Evolutionary conservation across 1,140 invertebrate species (phyloP).

Genomic region (Ips nitidus): DNA sequence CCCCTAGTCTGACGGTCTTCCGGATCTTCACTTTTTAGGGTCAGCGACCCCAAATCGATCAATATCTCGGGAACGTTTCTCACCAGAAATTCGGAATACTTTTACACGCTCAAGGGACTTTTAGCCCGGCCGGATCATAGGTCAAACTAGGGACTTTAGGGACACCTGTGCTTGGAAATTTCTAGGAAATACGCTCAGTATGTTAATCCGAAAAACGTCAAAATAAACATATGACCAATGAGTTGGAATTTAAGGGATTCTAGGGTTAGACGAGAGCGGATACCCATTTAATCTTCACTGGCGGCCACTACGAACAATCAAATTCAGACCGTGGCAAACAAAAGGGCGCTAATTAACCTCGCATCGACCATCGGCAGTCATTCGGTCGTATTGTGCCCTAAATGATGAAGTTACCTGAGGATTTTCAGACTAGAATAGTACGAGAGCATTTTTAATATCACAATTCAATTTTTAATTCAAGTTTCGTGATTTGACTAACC

Average conservation of each 20-base stretch:
- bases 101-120: slow-evolving; percentile 3
- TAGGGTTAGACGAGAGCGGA: neutral
- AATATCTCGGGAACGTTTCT: neutral
- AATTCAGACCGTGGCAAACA: slow-evolving; percentile 20
- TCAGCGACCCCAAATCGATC: neutral
- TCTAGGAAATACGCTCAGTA: neutral
- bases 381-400: slow-evolving; percentile 22
- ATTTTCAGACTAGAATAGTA: neutral
- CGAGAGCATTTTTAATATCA: slow-evolving; percentile 2
- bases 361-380: slow-evolving; percentile 21
- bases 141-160: slow-evolving; percentile 10
- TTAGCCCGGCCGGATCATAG: neutral
- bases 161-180: slow-evolving; percentile 6
- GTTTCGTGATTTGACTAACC: too few species aligned
- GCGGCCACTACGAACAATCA: slow-evolving; percentile 6
- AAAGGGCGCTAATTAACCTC: slow-evolving; percentile 23
- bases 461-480: neutral
- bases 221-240: neutral
- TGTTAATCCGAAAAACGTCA: neutral
- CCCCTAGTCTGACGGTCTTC: too few species aligned
- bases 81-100: slow-evolving; percentile 1
- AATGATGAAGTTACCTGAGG: slow-evolving; percentile 29
- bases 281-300: slow-evolving; percentile 1
- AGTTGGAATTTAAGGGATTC: neutral
- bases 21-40: too few species aligned